Base-by-base conservation (phyloP, 2,113 vertebrate species). In the Hippocampus abdominalis region DNA sequence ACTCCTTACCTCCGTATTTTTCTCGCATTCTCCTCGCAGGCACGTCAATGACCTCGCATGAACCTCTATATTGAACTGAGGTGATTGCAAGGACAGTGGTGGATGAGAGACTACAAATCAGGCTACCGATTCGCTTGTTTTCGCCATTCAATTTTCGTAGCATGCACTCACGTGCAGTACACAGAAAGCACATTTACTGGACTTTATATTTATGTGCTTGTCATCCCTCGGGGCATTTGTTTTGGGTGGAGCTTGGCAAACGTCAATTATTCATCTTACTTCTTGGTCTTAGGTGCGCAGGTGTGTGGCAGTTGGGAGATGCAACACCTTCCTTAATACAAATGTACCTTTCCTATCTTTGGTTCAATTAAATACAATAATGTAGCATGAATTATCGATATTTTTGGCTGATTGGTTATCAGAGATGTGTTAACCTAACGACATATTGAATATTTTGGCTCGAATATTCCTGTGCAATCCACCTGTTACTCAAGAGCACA, bases 191-290 rank as follows among this genome's bases (percentile, higher is more conserved):
- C 81, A 61, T 73, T 64, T 66, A 4, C 57, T 65, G 69, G 27
- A 64, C 54, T 78, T 72, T 69, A 42, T 75, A 63, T 66, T 36
- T 36, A 36, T 36, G 71, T 82, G 73, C 56, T 76, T 62, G 67
- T 42, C 80, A 68, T 12, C 77, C 79, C 75, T 71, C 72, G 70
- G n/a, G 82, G 85, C 69, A 70, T 79, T 77, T 76, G 72, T 72
- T 82, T 82, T 87, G 79, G 51, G 72, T 66, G 46, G 25, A 59
- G 70, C 68, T 71, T 85, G 80, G 87, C 81, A 79, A 53, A 25
- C 70, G 23, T 63, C 61, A 63, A 42, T 63, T 42, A 36, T 40
- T 63, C 61, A 40, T 63, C 39, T 63, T 12, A 60, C 57, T 29
- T 60, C 57, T n/a, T 40, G 11, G 21, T 42, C 23, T 40, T 63